These are phyloP conservation scores for Lithophane socia DNA, from an alignment of 2,888 invertebrate genomes.

Conservation along the genomic window DNA sequence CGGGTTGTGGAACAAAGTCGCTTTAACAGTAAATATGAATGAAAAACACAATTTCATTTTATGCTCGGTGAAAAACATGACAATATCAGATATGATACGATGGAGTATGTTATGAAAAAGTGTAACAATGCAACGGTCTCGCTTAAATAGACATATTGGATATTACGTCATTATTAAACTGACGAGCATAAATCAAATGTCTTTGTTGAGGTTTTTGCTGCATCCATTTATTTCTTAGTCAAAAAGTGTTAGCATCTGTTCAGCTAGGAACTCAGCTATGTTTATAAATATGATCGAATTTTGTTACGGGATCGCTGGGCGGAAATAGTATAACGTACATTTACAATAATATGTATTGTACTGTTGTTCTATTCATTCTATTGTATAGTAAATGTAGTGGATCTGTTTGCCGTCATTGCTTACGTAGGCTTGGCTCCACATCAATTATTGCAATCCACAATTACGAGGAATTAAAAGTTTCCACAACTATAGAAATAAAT, in stretches of 20 bases:
- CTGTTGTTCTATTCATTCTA: slow-evolving; percentile 23
- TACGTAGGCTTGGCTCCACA: slow-evolving; percentile 15
- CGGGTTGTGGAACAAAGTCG: slow-evolving; percentile 54
- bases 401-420: slow-evolving; percentile 18
- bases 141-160: slow-evolving; percentile 41
- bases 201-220: slow-evolving; percentile 52
- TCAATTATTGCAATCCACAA: slow-evolving; percentile 30
- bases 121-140: slow-evolving; percentile 48
- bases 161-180: slow-evolving; percentile 42
- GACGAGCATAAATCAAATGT: slow-evolving; percentile 48
- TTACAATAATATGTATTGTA: slow-evolving; percentile 22
- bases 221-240: slow-evolving; percentile 46
- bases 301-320: slow-evolving; percentile 42
- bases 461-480: slow-evolving; percentile 35
- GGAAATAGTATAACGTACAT: slow-evolving; percentile 14
- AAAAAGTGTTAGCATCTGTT: slow-evolving; percentile 17
- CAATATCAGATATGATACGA: slow-evolving; percentile 53
- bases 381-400: slow-evolving; percentile 2
- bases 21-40: slow-evolving; percentile 65
- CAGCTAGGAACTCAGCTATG: slow-evolving; percentile 2
- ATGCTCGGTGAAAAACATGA: slow-evolving; percentile 40
- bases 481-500: slow-evolving; percentile 15
- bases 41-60: slow-evolving; percentile 61
- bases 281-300: slow-evolving; percentile 11
- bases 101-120: slow-evolving; percentile 57